These are phyloP conservation scores for Trichoplusia ni DNA, from an alignment of 1,140 invertebrate species.

Conservation along the genomic window DNA sequence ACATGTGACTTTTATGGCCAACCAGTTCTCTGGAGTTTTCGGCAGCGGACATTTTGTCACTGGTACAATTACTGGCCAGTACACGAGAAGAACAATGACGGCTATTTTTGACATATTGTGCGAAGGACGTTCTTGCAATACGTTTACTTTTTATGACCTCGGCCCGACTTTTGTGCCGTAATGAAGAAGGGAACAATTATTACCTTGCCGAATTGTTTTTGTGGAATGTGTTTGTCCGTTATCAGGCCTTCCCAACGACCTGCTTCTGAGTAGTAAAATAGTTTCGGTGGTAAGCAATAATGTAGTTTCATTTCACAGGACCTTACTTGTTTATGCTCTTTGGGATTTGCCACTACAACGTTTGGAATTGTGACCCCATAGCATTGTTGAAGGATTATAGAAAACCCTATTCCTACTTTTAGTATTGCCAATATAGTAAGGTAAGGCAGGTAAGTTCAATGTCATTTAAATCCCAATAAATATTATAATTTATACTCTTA, in stretches of 20 bases:
- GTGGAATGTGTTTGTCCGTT: conserved; percentile 4
- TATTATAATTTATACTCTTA: too few relatives aligned
- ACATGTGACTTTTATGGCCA: conserved; percentile 75
- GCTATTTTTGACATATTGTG: conserved; percentile 48
- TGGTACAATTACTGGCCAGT: conserved; percentile 54
- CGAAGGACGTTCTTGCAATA: conserved; percentile 38
- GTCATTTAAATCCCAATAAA: too few relatives aligned
- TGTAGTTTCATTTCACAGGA: background rate
- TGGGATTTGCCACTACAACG: too few relatives aligned
- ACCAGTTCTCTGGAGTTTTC: conserved; percentile 64
- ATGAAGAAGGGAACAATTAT: conserved; percentile 24
- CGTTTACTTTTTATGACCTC: conserved; percentile 37
- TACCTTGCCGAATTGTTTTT: conserved; percentile 11
- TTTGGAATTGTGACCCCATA: too few relatives aligned
- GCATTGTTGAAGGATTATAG: too few relatives aligned
- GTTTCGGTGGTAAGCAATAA: conserved; percentile 12
- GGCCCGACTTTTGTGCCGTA: conserved; percentile 5
- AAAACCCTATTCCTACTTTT: too few relatives aligned
- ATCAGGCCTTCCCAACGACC: background rate
- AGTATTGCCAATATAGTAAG: too few relatives aligned
- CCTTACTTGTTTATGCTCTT: background rate
- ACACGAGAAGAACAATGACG: conserved; percentile 43
- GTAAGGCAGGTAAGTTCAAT: too few relatives aligned
- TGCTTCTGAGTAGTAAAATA: conserved; percentile 1
- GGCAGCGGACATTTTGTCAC: conserved; percentile 59